phyloP scores from a whole-genome alignment of 2,113 vertebrate genomes.

The Lagopus muta region DNA sequence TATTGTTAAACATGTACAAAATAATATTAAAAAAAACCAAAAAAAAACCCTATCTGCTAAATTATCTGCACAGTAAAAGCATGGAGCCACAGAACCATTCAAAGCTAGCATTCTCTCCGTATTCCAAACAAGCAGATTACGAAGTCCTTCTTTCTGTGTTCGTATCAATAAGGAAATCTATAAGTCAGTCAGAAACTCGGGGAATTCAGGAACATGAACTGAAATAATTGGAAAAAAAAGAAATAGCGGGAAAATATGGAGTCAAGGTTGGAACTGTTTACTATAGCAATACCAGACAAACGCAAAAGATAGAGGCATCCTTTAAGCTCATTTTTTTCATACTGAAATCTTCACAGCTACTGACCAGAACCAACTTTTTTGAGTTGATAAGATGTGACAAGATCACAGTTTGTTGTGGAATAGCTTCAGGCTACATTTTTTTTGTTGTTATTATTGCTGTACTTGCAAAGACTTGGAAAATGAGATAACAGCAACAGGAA shows the following conservation, averaged over 20 bases:
- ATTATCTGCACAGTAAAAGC: neutral
- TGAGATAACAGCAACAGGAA: neutral
- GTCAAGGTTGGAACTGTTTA: neutral
- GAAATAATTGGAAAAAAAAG: neutral
- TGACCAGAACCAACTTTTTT: slow-evolving; percentile 8
- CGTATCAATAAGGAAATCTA: neutral
- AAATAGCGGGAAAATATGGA: neutral
- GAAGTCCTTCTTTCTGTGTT: neutral
- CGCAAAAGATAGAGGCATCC: neutral
- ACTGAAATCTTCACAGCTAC: neutral
- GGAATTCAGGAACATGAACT: neutral
- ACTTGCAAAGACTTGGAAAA: neutral
- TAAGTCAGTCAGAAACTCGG: neutral
- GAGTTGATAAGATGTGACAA: slow-evolving; percentile 55
- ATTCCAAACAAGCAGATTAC: neutral
- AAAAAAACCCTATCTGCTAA: neutral
- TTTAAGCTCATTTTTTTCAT: neutral
- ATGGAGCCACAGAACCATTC: neutral
- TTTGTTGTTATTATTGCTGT: neutral
- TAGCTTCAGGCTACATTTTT: slow-evolving; percentile 5
- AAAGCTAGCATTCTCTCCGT: neutral
- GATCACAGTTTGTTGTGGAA: slow-evolving; percentile 14
- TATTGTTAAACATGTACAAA: neutral
- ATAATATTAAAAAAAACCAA: no score
- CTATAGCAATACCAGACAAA: neutral